Conservation (phyloP, 2,888 invertebrate genomes). For the Coenonympha arcania region DNA sequence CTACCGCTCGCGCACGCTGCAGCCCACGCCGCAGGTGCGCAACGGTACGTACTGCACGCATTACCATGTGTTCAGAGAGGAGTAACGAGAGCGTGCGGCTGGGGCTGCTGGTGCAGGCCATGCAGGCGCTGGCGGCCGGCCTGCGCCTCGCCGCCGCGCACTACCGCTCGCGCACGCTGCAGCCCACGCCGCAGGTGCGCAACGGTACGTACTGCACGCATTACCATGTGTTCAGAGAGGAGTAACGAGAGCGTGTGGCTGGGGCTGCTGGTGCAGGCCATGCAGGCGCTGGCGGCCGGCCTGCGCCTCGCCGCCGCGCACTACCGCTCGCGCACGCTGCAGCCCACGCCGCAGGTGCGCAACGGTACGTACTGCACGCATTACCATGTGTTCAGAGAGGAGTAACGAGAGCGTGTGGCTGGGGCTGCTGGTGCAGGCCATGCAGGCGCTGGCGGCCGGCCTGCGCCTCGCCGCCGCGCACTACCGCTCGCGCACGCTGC, state of each 20-base stretch:
- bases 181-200: slow-evolving; percentile 93
- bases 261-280: slow-evolving; percentile 89
- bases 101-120: slow-evolving; percentile 89
- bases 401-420: too few species aligned
- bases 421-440: too few species aligned
- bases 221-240: slow-evolving; percentile 50
- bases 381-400: too few species aligned
- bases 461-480: too few species aligned
- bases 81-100: slow-evolving; percentile 76
- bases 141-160: slow-evolving; percentile 91
- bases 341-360: too few species aligned
- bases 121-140: slow-evolving; percentile 96
- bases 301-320: too few species aligned
- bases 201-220: slow-evolving; percentile 86
- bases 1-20: slow-evolving; percentile 85
- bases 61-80: slow-evolving; percentile 50
- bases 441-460: too few species aligned
- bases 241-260: slow-evolving; percentile 76
- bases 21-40: slow-evolving; percentile 93
- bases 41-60: slow-evolving; percentile 86
- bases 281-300: too few species aligned
- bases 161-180: slow-evolving; percentile 85
- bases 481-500: too few species aligned
- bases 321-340: too few species aligned
- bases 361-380: too few species aligned